Conservation (phyloP, 1,140 invertebrate species). For the Agrypnia vestita region DNA sequence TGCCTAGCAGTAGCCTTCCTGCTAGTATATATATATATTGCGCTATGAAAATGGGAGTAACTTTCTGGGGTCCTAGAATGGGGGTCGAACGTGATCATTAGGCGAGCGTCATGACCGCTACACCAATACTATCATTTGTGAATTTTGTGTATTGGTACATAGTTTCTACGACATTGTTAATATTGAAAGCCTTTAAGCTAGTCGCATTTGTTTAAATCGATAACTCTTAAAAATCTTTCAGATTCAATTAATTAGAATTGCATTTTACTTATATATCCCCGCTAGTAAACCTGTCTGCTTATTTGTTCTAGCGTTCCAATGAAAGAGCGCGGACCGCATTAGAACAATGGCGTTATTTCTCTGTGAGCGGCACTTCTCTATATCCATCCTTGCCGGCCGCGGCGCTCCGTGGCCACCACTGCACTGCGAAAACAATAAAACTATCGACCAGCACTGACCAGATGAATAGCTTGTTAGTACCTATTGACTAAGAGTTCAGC, state of each 20-base stretch:
- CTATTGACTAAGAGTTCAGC: not conserved
- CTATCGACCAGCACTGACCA: conserved; percentile 19
- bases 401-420: not conserved
- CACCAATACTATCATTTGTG: too few relatives aligned
- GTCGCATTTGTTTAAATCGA: too few relatives aligned
- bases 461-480: conserved; percentile 41
- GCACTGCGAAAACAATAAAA: conserved; percentile 41
- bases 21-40: too few relatives aligned
- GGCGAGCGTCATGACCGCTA: too few relatives aligned
- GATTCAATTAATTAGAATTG: conserved; percentile 6
- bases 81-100: too few relatives aligned
- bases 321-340: conserved; percentile 9
- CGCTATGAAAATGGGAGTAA: too few relatives aligned
- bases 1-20: too few relatives aligned
- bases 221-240: too few relatives aligned
- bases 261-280: not conserved
- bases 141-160: too few relatives aligned
- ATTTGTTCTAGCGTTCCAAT: conserved; percentile 11
- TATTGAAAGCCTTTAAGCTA: too few relatives aligned
- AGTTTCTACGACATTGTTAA: too few relatives aligned
- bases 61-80: too few relatives aligned
- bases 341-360: conserved; percentile 26
- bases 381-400: not conserved
- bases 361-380: not conserved
- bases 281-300: not conserved